phyloP scores from a whole-genome alignment of 2,888 invertebrate species.

The Melipona bicolor region DNA sequence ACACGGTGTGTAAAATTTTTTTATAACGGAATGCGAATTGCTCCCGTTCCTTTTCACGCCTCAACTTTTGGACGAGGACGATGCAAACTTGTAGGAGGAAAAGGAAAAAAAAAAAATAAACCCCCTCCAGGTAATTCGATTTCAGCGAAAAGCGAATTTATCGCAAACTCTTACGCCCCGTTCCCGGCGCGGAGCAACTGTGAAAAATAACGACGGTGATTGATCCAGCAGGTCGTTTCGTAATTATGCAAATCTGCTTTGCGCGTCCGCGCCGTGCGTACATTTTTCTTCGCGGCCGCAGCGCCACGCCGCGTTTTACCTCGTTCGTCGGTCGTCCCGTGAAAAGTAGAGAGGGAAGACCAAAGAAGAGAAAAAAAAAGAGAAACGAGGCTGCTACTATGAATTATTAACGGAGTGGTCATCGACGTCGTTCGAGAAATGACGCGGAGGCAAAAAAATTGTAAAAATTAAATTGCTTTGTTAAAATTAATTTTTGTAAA shows the following conservation, averaged over 20 bases:
- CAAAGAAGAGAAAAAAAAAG: neutral
- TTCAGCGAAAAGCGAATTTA: conserved; percentile 38
- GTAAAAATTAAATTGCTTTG: neutral
- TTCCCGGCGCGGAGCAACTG: conserved; percentile 48
- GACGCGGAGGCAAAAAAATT: neutral
- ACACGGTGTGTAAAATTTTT: neutral
- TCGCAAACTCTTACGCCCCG: conserved; percentile 65
- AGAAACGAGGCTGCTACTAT: neutral
- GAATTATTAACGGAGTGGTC: conserved; percentile 26
- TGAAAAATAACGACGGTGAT: conserved; percentile 76
- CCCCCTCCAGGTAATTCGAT: conserved; percentile 13
- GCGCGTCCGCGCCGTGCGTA: conserved; percentile 39
- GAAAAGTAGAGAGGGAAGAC: neutral
- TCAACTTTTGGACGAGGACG: conserved; percentile 28
- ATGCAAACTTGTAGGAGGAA: too few species aligned
- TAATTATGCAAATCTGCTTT: conserved; percentile 78
- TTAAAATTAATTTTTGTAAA: neutral
- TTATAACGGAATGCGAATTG: neutral
- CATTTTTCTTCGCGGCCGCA: conserved; percentile 54
- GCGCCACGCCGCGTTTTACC: conserved; percentile 17
- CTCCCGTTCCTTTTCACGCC: conserved; percentile 14
- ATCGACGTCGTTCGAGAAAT: neutral
- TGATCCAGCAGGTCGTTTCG: conserved; percentile 74
- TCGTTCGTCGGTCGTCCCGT: neutral
- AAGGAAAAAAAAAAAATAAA: too few species aligned